Base-by-base conservation (phyloP, 2,113 vertebrate genomes). In the Suricata suricatta region DNA sequence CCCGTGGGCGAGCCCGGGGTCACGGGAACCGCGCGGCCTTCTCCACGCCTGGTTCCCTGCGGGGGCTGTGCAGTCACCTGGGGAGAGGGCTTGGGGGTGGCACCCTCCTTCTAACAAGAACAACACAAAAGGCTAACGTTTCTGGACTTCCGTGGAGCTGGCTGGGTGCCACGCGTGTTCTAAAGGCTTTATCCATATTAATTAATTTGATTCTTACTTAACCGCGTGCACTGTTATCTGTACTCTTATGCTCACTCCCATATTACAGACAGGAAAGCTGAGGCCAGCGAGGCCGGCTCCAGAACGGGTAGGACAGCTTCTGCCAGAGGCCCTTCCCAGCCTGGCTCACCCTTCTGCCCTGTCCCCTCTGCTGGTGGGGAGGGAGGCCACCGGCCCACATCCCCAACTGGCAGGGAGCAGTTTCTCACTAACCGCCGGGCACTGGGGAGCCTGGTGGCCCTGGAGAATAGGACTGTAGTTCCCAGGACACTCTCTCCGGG, bases 111-210 rank as follows among this genome's bases (percentile, higher is more conserved):
- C 6, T 11, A 11, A 16, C 2, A 13, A 9, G 16, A 17, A 1
- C 47, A 19, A 19, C 44, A 27, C 25, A 0, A 0, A 31, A 0
- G 7, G 6, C 76, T 41, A 15, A 17, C 25, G 9, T 21, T 14
- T 27, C 47, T 7, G 6, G 3, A 4, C 9, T 3, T 15, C 52
- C 15, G 0, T 2, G 7, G 52, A 11, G 54, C 6, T 33, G n/a
- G 92, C 38, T 5, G 0, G 10, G 54, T 13, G 8, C 35, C 19
- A 7, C 14, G 12, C 35, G 0, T 17, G 31, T 13, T 4, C 33
- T n/a, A 16, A 69, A 44, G 25, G 3, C 44, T 21, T 6, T 2
- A 23, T 1, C 1, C 14, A 7, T 9, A 2, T 27, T 3, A 3
- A 13, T 1, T 16, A 41, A 13, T 33, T 8, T 12, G 21, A 35